Base-by-base conservation (phyloP, 2,797 vertebrate genomes). In the Mus spretus region DNA sequence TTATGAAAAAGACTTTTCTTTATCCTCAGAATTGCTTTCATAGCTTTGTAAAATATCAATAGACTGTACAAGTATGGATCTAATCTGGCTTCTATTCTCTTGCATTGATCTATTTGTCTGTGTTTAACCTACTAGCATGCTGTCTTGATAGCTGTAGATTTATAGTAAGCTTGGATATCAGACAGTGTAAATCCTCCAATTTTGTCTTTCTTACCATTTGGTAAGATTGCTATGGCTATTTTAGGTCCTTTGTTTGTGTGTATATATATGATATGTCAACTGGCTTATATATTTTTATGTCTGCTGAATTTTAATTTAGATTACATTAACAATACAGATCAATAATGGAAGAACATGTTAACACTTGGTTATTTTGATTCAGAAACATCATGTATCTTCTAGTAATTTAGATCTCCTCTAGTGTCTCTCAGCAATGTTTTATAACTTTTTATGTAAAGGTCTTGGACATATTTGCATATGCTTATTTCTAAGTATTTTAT, bases 31-130 rank as follows among this genome's bases (percentile, higher is more conserved):
- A 86, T 92, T 90, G 24, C 8, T 65, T 89, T 70, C 40, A 67
- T 31, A 79, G 1, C 22, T 90, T 83, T 86, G 53, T 91, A 81
- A 92, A 95, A 80, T 55, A 79, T 84, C 50, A 59, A 40, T 86
- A 86, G 37, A 81, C 31, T 75, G 6, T 72, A 65, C 9, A 96
- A 65, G 65, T 75, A 67, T 93, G 75, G 31, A 86, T 96, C 55
- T 90, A 96, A 67, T 86, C 65, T 90, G 12, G 24, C 59, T 53
- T 81, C 57, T 87, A 28, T 86, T 90, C 57, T 93, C 26, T 81
- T 75, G 28, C 9, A 59, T 67, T 93, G 75, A 96, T 90, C 47
- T 90, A 80, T 67, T 81, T 90, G n/a, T 90, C 53, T 95, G 55
- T 81, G 84, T 90, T 81, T 93, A 86, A 93, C 59, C 81, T 87